phyloP scores from a whole-genome alignment of 2,888 invertebrate genomes.

The Troglohyphantes excavatus region DNA sequence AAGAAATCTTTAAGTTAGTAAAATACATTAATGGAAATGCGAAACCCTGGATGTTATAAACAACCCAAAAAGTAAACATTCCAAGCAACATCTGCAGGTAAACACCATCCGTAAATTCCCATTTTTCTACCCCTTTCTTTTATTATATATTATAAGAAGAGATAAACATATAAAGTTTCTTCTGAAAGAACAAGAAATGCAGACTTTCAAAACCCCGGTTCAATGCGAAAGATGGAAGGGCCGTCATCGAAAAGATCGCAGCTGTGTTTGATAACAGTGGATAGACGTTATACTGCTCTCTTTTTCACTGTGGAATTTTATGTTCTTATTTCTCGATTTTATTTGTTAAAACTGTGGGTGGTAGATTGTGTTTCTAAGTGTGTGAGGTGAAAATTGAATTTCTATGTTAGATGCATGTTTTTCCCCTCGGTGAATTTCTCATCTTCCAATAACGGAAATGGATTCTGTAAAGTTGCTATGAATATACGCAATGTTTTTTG shows the following conservation, averaged over 20 bases:
- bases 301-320: constrained; percentile 22
- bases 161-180: constrained; percentile 40
- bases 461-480: too few species aligned
- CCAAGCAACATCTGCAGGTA: constrained; percentile 46
- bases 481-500: too few species aligned
- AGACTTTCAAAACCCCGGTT: constrained; percentile 26
- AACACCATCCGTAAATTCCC: constrained; percentile 27
- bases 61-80: constrained; percentile 35
- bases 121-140: background rate
- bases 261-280: constrained; percentile 66
- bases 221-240: constrained; percentile 49
- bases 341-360: constrained; percentile 62
- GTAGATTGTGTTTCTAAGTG: constrained; percentile 60
- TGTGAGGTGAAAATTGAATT: constrained; percentile 40
- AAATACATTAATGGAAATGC: constrained; percentile 52
- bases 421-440: too few species aligned
- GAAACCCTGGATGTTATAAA: constrained; percentile 7
- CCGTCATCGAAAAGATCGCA: constrained; percentile 35
- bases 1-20: constrained; percentile 32
- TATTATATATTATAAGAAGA: background rate
- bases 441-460: too few species aligned
- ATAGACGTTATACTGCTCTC: constrained; percentile 16
- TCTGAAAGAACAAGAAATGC: constrained; percentile 13
- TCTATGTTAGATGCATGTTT: constrained; percentile 25
- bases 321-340: constrained; percentile 39